phyloP scores from a whole-genome alignment of 2,888 invertebrate species.

The Trissoscelio sp. region DNA sequence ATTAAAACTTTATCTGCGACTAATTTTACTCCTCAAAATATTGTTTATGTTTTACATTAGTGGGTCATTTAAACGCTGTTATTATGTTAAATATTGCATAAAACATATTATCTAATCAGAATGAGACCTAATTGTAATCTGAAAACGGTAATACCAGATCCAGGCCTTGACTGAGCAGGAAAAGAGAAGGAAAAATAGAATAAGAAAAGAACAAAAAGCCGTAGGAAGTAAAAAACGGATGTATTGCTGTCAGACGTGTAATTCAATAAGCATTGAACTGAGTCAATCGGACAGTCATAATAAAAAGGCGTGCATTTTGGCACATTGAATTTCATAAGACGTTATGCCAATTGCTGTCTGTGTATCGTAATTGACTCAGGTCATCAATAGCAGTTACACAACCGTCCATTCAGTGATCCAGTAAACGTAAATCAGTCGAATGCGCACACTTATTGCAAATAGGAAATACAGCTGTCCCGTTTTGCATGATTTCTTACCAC shows the following conservation, averaged over 20 bases:
- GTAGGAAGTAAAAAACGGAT: constrained; percentile 42
- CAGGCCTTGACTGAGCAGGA: constrained; percentile 38
- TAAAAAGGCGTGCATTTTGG: constrained; percentile 38
- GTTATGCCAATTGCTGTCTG: constrained; percentile 24
- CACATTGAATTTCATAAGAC: constrained; percentile 49
- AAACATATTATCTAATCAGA: constrained; percentile 36
- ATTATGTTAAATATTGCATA: constrained; percentile 30
- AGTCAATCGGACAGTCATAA: constrained; percentile 30
- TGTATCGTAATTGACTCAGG: constrained; percentile 48
- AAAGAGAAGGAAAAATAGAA: neutral
- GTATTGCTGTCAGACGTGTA: neutral
- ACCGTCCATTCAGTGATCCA: constrained; percentile 50
- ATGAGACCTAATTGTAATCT: constrained; percentile 8
- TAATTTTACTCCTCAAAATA: too few species aligned
- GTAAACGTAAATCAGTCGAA: constrained; percentile 35
- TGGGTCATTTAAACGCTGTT: too few species aligned
- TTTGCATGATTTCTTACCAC: constrained; percentile 30
- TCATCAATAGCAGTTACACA: constrained; percentile 49
- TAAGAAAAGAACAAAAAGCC: neutral
- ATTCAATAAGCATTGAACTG: constrained; percentile 26
- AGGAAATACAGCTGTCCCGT: constrained; percentile 7
- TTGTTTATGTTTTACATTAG: too few species aligned
- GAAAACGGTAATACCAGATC: constrained; percentile 15
- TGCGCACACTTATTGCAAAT: constrained; percentile 3
- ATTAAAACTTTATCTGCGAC: too few species aligned